phyloP scores from a whole-genome alignment of 1,140 invertebrate genomes.

The Anadara kagoshimensis region DNA sequence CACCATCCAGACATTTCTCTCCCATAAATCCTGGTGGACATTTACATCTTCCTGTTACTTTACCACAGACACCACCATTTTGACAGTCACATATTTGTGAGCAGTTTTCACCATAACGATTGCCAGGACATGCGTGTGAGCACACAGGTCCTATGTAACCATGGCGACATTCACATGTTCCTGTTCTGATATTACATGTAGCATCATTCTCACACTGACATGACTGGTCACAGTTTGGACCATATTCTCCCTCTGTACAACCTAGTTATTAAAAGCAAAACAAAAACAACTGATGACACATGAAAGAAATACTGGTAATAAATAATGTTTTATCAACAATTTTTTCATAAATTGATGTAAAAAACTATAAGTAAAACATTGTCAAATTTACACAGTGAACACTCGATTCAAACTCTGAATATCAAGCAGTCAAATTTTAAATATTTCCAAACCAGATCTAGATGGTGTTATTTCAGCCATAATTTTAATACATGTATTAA shows the following conservation, averaged over 20 bases:
- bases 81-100: conserved; percentile 81
- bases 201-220: conserved; percentile 70
- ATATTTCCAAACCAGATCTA: too few relatives aligned
- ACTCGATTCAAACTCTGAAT: too few relatives aligned
- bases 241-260: conserved; percentile 57
- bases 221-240: conserved; percentile 59
- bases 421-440: too few relatives aligned
- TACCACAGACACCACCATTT: conserved; percentile 79
- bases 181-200: conserved; percentile 71
- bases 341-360: too few relatives aligned
- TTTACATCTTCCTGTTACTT: conserved; percentile 85
- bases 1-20: conserved; percentile 54
- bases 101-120: conserved; percentile 84
- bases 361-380: too few relatives aligned
- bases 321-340: too few relatives aligned
- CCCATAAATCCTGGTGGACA: conserved; percentile 81
- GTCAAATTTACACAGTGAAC: too few relatives aligned
- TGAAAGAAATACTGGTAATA: too few relatives aligned
- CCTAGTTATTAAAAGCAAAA: conserved; percentile 46
- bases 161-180: conserved; percentile 53
- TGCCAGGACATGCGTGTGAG: conserved; percentile 52
- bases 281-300: too few relatives aligned
- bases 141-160: conserved; percentile 64
- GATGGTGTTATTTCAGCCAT: too few relatives aligned
- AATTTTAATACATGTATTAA: too few relatives aligned